These are phyloP conservation scores for Nothura maculosa DNA, from an alignment of 2,797 vertebrate genomes.

Conservation along the genomic window DNA sequence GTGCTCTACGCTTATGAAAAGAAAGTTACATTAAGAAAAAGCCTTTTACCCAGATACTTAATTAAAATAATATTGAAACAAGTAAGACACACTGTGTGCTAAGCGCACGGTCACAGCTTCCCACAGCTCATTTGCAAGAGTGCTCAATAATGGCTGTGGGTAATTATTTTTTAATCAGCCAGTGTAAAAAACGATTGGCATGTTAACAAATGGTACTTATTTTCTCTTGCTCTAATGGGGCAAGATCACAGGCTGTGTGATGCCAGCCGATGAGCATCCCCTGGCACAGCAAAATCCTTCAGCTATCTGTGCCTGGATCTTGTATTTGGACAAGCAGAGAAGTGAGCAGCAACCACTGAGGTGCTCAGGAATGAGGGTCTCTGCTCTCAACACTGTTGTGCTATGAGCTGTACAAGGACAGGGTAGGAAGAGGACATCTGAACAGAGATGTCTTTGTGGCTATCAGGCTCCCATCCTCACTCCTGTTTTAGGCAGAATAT, in stretches of 20 bases:
- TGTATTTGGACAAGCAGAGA: not conserved
- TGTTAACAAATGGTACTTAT: constrained; percentile 74
- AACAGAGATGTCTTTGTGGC: not conserved
- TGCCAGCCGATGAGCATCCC: not conserved
- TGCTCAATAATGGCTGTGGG: constrained; percentile 63
- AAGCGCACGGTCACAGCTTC: constrained; percentile 46
- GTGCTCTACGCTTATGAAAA: not conserved
- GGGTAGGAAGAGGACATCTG: not conserved
- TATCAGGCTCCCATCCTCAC: not conserved
- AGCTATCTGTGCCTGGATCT: rapidly evolving
- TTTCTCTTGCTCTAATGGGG: constrained; percentile 23
- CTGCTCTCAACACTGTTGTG: not conserved
- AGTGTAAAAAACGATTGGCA: constrained; percentile 68
- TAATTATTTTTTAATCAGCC: constrained; percentile 80
- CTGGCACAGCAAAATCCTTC: not conserved
- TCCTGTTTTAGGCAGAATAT: not conserved
- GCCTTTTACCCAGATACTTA: constrained; percentile 71
- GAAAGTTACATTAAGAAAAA: constrained; percentile 64
- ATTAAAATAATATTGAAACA: constrained; percentile 76
- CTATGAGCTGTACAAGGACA: not conserved
- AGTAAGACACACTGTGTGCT: constrained; percentile 52
- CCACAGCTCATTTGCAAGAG: constrained; percentile 74
- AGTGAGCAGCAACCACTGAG: not conserved
- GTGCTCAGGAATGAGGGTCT: not conserved
- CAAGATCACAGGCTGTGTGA: not conserved